Conservation (phyloP, 2,113 vertebrate species). For the Aythya baeri region DNA sequence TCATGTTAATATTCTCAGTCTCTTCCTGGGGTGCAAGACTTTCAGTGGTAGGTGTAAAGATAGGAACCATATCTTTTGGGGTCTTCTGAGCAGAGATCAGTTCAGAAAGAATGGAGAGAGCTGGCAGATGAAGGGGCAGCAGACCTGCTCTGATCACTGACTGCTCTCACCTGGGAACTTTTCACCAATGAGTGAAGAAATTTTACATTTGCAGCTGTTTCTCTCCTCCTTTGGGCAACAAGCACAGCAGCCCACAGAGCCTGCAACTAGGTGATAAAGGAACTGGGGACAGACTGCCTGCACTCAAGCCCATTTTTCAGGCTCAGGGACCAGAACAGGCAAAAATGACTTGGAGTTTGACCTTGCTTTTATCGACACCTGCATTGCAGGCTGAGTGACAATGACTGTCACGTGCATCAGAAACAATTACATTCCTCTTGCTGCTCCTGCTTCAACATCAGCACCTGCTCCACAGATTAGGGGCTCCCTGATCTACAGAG, state of each 20-base stretch:
- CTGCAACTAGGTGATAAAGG: not conserved
- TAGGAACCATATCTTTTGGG: not conserved
- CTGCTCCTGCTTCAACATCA: not conserved
- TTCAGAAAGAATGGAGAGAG: not conserved
- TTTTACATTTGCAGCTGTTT: not conserved
- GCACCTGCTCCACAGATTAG: slow-evolving; percentile 12
- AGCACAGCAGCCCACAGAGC: accelerated
- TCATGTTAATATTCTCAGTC: not conserved
- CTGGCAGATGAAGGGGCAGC: not conserved
- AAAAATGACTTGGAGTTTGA: not conserved
- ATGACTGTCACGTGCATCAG: not conserved
- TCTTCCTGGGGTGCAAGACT: not conserved
- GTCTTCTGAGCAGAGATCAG: not conserved
- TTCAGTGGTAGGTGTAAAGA: not conserved
- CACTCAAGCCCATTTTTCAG: not conserved
- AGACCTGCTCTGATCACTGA: not conserved
- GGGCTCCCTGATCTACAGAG: not conserved
- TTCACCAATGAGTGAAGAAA: not conserved
- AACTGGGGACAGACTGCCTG: not conserved
- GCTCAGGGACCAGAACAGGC: not conserved
- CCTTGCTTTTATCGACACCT: not conserved
- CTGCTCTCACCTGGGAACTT: not conserved
- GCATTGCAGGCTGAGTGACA: not conserved
- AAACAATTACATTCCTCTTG: not conserved
- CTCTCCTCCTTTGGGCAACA: not conserved